Conservation (phyloP, 2,113 vertebrate genomes). For the Sterrhoptilus dennistouni region DNA sequence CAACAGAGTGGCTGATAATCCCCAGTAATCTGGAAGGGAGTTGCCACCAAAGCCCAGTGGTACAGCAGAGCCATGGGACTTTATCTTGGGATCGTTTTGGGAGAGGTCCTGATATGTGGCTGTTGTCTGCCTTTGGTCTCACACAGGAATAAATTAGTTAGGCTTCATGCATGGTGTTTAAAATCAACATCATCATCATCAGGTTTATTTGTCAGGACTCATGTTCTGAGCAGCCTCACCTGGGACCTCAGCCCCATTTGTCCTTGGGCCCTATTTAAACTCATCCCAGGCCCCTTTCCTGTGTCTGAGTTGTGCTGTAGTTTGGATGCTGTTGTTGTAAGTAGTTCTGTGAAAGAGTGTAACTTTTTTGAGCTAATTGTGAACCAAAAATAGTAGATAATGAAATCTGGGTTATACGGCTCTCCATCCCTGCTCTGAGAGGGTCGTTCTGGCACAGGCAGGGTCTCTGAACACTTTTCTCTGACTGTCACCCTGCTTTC, state of each 20-base stretch:
- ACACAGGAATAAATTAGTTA: fast-evolving
- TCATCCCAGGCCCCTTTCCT: fast-evolving
- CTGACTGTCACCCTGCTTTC: not conserved
- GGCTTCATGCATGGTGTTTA: not conserved
- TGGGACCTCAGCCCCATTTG: not conserved
- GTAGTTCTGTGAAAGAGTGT: fast-evolving
- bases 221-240: not conserved
- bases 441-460: not conserved
- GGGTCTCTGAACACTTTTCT: fast-evolving
- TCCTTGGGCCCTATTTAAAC: not conserved
- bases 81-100: not conserved
- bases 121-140: not conserved
- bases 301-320: fast-evolving
- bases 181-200: not conserved
- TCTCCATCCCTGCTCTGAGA: not conserved
- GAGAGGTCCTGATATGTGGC: fast-evolving
- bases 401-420: not conserved
- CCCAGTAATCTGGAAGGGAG: fast-evolving
- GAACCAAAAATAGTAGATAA: not conserved
- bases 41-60: not conserved
- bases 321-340: fast-evolving
- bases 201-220: not conserved
- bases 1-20: not conserved
- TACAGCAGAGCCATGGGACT: fast-evolving
- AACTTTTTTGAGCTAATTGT: not conserved